Conservation (phyloP, 2,888 invertebrate species). For the Drosophila antonietae region DNA sequence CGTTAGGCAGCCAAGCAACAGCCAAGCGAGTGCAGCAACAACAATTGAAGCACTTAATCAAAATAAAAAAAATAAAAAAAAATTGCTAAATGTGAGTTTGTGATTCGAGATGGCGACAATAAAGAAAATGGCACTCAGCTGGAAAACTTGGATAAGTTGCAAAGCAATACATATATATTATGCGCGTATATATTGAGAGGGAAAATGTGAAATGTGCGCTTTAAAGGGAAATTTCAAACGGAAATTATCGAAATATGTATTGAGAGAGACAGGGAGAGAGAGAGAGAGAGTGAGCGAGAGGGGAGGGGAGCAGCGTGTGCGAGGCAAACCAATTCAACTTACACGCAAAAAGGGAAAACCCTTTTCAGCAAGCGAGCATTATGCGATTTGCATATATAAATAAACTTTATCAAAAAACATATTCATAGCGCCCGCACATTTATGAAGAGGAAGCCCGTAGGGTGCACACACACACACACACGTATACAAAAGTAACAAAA, state of each 20-base stretch:
- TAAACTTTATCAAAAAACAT: conserved; percentile 74
- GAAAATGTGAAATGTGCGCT: conserved; percentile 21
- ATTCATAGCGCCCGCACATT: conserved; percentile 62
- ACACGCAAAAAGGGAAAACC: conserved; percentile 41
- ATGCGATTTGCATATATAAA: conserved; percentile 73
- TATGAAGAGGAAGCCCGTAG: conserved; percentile 19
- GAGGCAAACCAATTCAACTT: conserved; percentile 50
- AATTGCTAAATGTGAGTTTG: conserved; percentile 45
- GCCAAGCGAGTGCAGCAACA: conserved; percentile 15
- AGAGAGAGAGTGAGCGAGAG: background rate
- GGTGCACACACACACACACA: conserved; percentile 3
- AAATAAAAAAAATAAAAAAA: conserved; percentile 40
- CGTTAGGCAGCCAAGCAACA: conserved; percentile 19
- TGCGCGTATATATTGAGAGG: conserved; percentile 3
- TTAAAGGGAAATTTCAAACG: conserved; percentile 64
- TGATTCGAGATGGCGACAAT: conserved; percentile 45
- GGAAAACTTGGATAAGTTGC: conserved; percentile 69
- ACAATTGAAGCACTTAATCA: conserved; percentile 56
- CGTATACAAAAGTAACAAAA: conserved; percentile 58
- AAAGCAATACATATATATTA: conserved; percentile 29
- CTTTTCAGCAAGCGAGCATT: conserved; percentile 46
- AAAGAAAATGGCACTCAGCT: conserved; percentile 60
- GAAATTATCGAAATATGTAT: conserved; percentile 47
- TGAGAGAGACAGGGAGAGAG: background rate
- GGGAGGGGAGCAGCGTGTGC: conserved; percentile 2